A percentile compares a stretch with the other conserved stretches of the same genome.
phyloP scores from a whole-genome alignment of 2,797 vertebrate genomes.

The Echiichthys vipera region DNA sequence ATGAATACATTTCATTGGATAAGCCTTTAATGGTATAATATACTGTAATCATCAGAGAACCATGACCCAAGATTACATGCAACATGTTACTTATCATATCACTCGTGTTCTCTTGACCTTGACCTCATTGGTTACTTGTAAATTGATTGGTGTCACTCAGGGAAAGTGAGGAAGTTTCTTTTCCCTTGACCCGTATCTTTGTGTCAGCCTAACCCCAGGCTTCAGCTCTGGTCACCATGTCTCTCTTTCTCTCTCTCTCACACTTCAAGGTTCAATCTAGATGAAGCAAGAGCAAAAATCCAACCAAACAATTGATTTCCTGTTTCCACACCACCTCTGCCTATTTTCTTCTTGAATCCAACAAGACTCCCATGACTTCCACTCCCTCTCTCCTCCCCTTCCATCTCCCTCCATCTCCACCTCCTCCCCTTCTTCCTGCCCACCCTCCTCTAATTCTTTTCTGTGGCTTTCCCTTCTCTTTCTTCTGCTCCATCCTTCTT shows the following conservation, averaged over 20 bases:
- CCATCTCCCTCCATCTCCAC: slow-evolving; percentile 49
- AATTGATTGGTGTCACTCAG: slow-evolving; percentile 38
- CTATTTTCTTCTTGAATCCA: slow-evolving; percentile 64
- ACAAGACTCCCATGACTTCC: slow-evolving; percentile 82
- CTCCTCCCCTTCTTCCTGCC: slow-evolving; percentile 58
- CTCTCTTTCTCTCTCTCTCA: not conserved
- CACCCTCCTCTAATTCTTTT: slow-evolving; percentile 61
- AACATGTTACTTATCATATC: slow-evolving; percentile 4
- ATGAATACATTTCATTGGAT: not conserved
- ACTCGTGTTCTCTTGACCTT: slow-evolving; percentile 17
- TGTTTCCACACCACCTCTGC: slow-evolving; percentile 65
- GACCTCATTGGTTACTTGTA: slow-evolving; percentile 15
- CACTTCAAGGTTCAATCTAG: slow-evolving; percentile 36
- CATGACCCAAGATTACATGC: not conserved
- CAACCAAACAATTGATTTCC: slow-evolving; percentile 81
- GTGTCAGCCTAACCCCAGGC: not conserved
- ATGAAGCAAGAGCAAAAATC: slow-evolving; percentile 50
- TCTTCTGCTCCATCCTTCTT: slow-evolving; percentile 60
- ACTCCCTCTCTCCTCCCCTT: slow-evolving; percentile 57
- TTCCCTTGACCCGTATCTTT: slow-evolving; percentile 18
- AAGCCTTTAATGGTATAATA: slow-evolving; percentile 1
- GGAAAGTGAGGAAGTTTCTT: slow-evolving; percentile 26
- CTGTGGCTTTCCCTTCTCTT: slow-evolving; percentile 62
- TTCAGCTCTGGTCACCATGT: not conserved
- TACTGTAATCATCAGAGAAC: slow-evolving; percentile 6